These are phyloP conservation scores for Trachymyrmex cornetzi DNA, from an alignment of 1,140 invertebrate species.

Conservation along the genomic window DNA sequence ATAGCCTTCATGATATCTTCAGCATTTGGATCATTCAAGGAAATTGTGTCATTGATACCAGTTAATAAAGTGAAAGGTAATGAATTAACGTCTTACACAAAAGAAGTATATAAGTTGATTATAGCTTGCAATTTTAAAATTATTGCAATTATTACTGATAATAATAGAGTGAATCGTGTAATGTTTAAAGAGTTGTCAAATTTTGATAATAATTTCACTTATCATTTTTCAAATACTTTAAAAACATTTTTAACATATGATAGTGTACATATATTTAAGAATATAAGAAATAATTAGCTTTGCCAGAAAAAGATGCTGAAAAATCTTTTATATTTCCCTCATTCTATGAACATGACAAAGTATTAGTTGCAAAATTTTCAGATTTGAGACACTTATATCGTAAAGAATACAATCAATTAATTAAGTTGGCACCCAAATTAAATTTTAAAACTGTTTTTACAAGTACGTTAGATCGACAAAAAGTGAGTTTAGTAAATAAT, in stretches of 20 bases:
- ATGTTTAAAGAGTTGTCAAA: background rate
- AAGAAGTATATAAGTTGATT: background rate
- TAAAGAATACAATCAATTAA: background rate
- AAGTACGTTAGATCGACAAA: background rate
- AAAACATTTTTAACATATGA: background rate
- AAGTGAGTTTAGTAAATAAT: slow-evolving; percentile 1
- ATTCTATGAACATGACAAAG: background rate
- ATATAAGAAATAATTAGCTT: slow-evolving; percentile 9
- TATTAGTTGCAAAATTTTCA: slow-evolving; percentile 12
- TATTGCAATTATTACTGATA: slow-evolving; percentile 10
- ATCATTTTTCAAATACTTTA: background rate
- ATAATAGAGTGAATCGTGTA: background rate
- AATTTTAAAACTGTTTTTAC: slow-evolving; percentile 18
- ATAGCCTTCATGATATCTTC: background rate
- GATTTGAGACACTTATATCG: background rate
- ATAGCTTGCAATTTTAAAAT: background rate
- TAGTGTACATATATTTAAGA: slow-evolving; percentile 14
- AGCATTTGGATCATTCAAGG: background rate
- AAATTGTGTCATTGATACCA: background rate
- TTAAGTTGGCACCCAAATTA: background rate
- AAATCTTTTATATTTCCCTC: slow-evolving; percentile 9
- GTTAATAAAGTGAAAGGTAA: background rate
- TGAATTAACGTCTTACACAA: background rate
- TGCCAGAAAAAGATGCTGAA: background rate
- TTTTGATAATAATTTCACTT: background rate